Conservation (phyloP, 2,113 vertebrate genomes). For the Acrocephalus kingi region DNA sequence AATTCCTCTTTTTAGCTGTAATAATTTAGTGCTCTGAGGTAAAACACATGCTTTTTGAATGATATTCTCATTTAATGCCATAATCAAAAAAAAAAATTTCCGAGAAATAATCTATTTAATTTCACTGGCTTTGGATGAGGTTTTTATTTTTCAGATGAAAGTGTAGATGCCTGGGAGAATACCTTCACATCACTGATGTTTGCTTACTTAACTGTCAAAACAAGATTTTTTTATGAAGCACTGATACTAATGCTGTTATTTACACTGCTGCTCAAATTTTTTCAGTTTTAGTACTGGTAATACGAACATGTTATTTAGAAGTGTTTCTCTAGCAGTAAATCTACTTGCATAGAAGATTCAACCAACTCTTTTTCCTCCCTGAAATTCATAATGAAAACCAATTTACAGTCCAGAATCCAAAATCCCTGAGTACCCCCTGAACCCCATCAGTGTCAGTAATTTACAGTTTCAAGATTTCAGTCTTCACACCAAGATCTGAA, state of each 20-base stretch:
- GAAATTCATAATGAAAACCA: neutral
- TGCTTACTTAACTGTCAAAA: neutral
- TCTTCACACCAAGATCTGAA: neutral
- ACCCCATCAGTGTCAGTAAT: neutral
- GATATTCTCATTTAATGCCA: neutral
- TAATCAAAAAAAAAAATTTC: accelerated
- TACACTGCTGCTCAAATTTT: neutral
- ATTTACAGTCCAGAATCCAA: neutral
- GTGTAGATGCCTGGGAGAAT: neutral
- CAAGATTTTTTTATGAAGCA: neutral
- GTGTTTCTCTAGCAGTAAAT: neutral
- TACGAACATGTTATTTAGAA: neutral
- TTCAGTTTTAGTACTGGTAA: neutral
- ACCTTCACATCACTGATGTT: neutral
- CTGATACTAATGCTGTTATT: neutral
- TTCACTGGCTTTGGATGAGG: neutral
- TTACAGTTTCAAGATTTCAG: neutral
- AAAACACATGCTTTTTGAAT: neutral
- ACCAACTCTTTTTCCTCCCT: neutral
- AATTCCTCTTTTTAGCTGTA: neutral
- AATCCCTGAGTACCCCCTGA: neutral
- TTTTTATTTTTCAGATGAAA: neutral
- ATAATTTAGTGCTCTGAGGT: neutral
- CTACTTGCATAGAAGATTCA: neutral
- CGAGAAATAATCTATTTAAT: neutral